Evolutionary conservation across 2,113 vertebrate genomes (phyloP), one percentile per base, ranked within the genome.

Genomic region (Plecotus auritus): DNA sequence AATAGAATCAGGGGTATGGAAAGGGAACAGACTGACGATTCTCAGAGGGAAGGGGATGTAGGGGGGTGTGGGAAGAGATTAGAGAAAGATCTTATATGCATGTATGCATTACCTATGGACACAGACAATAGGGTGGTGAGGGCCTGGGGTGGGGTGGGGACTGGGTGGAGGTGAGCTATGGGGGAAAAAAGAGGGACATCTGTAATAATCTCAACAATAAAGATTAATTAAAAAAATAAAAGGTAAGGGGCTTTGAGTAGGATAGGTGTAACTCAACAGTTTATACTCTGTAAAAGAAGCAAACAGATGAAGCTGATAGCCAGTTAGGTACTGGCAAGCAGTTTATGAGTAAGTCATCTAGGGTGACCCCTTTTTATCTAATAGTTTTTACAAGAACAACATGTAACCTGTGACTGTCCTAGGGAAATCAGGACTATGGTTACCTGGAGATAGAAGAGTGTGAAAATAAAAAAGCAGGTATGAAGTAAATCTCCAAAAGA

Each of bases 211-310:
- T 54, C 51, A 54, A 54, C 7, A 20, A 54, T 54, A 54, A 20
- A 54, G 5, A 54, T 20, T 54, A 54, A 54, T 51, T 17, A 17
- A 51, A 54, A 54, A 54, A 85, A 72, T n/a, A 69, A 56, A 95
- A 86, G 11, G 42, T 73, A 95, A 86, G 7, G 13, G 4, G 64
- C 30, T 67, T 23, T 69, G 28, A 93, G 61, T 54, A 85, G 45
- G 42, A 83, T 56, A 51, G 35, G 12, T 82, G 9, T 91, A 80
- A 96, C 70, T 32, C 7, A 42, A 67, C 40, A 59, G 37, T 89
- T 76, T 76, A 66, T 88, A 85, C 5, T 82, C 86, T 95, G 30
- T 78, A 26, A 88, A 84, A 73, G 45, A 88, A 95, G 20, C 23
- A 85, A 88, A 67, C 2, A 59, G 54, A 64, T 69, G 49, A 93